Percentiles rank a stretch among this genome's conserved stretches.
These are phyloP conservation scores for Myiopsitta monachus DNA, from an alignment of 2,113 vertebrate genomes.

Conservation along the genomic window DNA sequence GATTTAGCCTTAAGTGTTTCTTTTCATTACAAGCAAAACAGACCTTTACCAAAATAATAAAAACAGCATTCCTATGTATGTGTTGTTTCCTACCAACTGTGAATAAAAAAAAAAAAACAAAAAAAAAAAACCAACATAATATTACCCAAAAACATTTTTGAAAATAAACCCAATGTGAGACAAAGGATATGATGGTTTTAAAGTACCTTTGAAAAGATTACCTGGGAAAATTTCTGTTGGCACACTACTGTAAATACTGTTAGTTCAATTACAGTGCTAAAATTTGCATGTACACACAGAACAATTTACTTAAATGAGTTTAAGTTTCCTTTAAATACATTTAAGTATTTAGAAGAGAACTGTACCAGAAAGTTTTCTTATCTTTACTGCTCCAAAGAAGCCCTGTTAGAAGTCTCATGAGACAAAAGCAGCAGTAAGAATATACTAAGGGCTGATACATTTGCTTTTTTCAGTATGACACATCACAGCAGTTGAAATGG, in stretches of 20 bases:
- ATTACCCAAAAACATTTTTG: background rate
- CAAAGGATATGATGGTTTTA: background rate
- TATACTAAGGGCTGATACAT: background rate
- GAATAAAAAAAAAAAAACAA: background rate
- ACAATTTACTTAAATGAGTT: background rate
- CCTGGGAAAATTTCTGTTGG: background rate
- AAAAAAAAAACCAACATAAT: rapidly evolving
- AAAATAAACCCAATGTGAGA: background rate
- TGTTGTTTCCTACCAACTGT: background rate
- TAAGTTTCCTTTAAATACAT: background rate
- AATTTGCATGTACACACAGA: background rate
- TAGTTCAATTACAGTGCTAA: background rate
- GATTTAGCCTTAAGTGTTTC: background rate
- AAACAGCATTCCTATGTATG: rapidly evolving
- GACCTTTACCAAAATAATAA: background rate
- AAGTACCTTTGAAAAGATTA: background rate
- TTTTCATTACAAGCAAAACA: background rate
- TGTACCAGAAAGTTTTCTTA: background rate
- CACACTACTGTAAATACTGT: background rate
- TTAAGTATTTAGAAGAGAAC: background rate
- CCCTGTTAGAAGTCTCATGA: background rate
- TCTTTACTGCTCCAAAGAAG: background rate
- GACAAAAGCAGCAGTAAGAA: background rate
- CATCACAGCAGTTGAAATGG: background rate
- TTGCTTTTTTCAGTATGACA: background rate